Base-by-base conservation (phyloP, 2,113 vertebrate species). In the Dasypus novemcinctus region DNA sequence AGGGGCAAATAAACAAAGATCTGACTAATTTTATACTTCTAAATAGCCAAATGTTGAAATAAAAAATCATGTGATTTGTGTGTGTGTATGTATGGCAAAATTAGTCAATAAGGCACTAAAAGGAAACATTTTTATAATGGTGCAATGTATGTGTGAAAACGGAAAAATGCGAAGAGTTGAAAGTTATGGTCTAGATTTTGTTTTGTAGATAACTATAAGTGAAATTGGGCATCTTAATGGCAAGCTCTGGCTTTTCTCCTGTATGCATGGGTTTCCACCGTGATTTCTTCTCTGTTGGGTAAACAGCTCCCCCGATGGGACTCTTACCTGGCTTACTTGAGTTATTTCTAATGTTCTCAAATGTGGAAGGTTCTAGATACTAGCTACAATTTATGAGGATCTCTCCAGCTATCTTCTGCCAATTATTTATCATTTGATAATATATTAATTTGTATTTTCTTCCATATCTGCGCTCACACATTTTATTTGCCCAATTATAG, bases 1-100 rank as follows among this genome's bases (percentile, higher is more conserved):
- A 46, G n/a, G 20, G 1, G 14, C 29, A 76, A 29, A 15, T 6
- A 61, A 63, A 2, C 6, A 63, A 29, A 10, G 4, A 87, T 46
- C 41, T 64, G n/a, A 63, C 49, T 76, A 3, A 18, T 59, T 95
- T 84, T 80, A 76, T 54, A 25, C n/a, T 93, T 81, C 75, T 52
- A 66, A 91, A 69, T 52, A 43, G 18, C 33, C 49, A 82, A 27
- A 72, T 59, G 10, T 75, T 49, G 49, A 90, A 83, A 75, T 9
- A 79, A 63, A 63, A 61, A 52, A 69, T 72, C 25, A 3, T 38
- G 29, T 9, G 3, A 12, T n/a, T 21, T 81, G 41, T 75, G 31
- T 54, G 43, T 46, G 72, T 33, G 23, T n/a, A n/a, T 33, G 33
- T 4, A 21, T 4, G 54, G 54, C 29, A 27, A 54, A 89, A 49